phyloP scores from a whole-genome alignment of 1,140 invertebrate species.

The Cotesia typhae region DNA sequence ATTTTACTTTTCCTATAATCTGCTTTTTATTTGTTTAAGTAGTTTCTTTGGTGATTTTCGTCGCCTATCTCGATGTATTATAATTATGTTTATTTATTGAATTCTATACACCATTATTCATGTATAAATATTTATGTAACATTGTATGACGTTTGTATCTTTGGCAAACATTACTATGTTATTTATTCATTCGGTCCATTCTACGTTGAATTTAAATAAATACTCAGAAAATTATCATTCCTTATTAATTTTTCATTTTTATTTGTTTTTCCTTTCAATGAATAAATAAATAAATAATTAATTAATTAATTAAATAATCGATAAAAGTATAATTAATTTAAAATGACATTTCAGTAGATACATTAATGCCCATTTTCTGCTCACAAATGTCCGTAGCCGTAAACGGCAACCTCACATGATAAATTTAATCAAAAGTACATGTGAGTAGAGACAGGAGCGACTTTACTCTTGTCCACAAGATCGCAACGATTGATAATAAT shows the following conservation, averaged over 20 bases:
- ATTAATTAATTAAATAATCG: too few relatives aligned
- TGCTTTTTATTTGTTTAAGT: slow-evolving; percentile 25
- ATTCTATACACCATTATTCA: not conserved
- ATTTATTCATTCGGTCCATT: not conserved
- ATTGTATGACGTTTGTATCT: not conserved
- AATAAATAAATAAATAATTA: too few relatives aligned
- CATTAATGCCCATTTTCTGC: too few relatives aligned
- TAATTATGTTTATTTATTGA: not conserved
- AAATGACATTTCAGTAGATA: too few relatives aligned
- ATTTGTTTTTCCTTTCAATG: too few relatives aligned
- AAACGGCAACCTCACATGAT: too few relatives aligned
- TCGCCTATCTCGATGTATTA: slow-evolving; percentile 37
- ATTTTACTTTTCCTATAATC: slow-evolving; percentile 14
- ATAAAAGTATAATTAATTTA: too few relatives aligned
- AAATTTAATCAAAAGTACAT: not conserved
- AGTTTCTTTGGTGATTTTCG: slow-evolving; percentile 26
- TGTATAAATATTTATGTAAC: not conserved
- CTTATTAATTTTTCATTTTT: too few relatives aligned
- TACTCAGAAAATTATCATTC: too few relatives aligned
- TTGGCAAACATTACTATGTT: not conserved
- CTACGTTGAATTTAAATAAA: not conserved
- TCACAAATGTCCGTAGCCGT: too few relatives aligned
- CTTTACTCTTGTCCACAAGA: not conserved
- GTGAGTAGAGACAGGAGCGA: not conserved
- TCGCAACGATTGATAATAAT: not conserved